These are phyloP conservation scores for Ictidomys tridecemlineatus DNA, from an alignment of 2,113 vertebrate species.

Conservation along the genomic window DNA sequence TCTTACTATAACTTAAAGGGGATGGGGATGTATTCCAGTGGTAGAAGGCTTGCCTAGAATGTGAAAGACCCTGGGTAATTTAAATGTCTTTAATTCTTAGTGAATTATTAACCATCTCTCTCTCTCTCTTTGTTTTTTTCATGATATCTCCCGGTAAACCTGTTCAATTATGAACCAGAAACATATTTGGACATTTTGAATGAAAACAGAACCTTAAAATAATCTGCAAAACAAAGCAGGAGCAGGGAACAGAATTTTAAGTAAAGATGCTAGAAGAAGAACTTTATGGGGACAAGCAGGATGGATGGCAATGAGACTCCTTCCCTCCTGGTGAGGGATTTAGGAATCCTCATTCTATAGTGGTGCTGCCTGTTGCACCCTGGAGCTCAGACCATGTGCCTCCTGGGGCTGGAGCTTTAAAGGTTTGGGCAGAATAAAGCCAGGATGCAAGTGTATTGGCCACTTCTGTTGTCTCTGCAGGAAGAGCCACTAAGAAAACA, in stretches of 20 bases:
- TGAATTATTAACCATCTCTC: background rate
- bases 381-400: background rate
- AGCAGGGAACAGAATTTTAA: background rate
- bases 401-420: background rate
- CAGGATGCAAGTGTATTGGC: background rate
- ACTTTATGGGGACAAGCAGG: background rate
- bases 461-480: background rate
- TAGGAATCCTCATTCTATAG: background rate
- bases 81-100: background rate
- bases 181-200: conserved; percentile 24
- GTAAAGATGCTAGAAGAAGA: background rate
- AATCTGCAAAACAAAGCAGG: background rate
- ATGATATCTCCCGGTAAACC: background rate
- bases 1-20: background rate
- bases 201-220: background rate
- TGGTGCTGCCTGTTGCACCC: background rate
- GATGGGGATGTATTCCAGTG: too few relatives aligned
- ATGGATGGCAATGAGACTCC: background rate
- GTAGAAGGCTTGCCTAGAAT: too few relatives aligned
- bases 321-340: background rate
- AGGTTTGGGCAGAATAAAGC: background rate
- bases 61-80: background rate
- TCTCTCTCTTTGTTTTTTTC: background rate
- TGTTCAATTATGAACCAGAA: background rate
- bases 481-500: background rate